Percentiles rank a stretch among this genome's conserved stretches.
These are phyloP conservation scores for Lysiphlebus fabarum DNA, from an alignment of 1,140 invertebrate genomes.

Conservation along the genomic window DNA sequence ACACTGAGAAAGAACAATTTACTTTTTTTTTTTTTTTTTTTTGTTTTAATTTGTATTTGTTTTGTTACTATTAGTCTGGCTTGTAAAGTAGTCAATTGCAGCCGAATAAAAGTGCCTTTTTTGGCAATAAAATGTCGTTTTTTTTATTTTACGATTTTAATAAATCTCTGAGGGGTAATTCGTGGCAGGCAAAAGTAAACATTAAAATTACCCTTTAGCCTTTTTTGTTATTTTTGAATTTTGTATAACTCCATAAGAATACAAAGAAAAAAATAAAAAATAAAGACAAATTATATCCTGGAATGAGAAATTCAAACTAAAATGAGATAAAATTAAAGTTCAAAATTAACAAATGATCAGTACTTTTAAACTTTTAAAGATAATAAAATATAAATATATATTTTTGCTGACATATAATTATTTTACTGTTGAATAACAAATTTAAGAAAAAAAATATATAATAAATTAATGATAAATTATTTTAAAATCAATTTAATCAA, in stretches of 20 bases:
- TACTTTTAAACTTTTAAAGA: too few species aligned
- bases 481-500: too few species aligned
- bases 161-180: constrained; percentile 53
- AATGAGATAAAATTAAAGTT: too few species aligned
- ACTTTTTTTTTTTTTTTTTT: constrained; percentile 7
- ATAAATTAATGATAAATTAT: too few species aligned
- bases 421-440: too few species aligned
- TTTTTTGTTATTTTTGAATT: constrained; percentile 8
- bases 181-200: constrained; percentile 44
- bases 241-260: background rate
- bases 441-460: too few species aligned
- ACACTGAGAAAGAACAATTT: constrained; percentile 15
- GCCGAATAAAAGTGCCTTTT: constrained; percentile 11
- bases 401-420: too few species aligned
- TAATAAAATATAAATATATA: too few species aligned
- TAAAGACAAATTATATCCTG: too few species aligned
- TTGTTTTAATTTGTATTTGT: constrained; percentile 16
- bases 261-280: too few species aligned
- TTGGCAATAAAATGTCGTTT: constrained; percentile 39
- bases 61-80: constrained; percentile 16
- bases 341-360: too few species aligned
- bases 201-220: constrained; percentile 41
- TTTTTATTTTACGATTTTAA: constrained; percentile 54
- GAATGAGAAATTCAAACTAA: too few species aligned
- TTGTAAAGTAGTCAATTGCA: constrained; percentile 12